Base-by-base conservation (phyloP, 1,140 invertebrate species). In the Drosophila nigrodunni region DNA sequence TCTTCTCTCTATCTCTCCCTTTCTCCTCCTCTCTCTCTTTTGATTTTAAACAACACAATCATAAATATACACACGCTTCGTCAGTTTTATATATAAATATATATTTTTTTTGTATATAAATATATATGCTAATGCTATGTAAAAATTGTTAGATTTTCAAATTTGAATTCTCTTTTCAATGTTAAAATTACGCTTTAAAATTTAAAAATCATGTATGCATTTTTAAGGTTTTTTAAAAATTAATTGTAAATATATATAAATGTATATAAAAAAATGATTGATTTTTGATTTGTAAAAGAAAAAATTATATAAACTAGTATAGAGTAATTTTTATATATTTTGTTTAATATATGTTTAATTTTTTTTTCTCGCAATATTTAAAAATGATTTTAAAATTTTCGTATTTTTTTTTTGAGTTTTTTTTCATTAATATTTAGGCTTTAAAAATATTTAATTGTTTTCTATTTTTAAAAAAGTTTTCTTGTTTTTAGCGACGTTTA, bases 401-500 rank as follows among this genome's bases (percentile, higher is more conserved):
- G 25, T 30, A 5, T 30, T 30, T 30, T 30, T 30, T 25, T 25
- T 25, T 25, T 30, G 18, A 30, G 25, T 30, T 30, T 30, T 30
- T 21, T 21, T 21, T 30, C 25, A 5, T 30, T 30, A 30, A 55
- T 70, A 68, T 67, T 60, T 85, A 85, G 59, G 60, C 74, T 75
- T 61, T 81, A 64, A 74, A 71, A 68, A 58, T 71, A 65, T 54
- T 30, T 34, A 62, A 55, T 50, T 54, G 47, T 67, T 55, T 76
- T 72, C 49, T 77, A 77, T 77, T 60, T 77, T 30, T 30, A 30
- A 74, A 82, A 81, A 91, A 91, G 85, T 88, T 91, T 88, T 89
- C 82, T 91, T 89, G 81, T 90, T 91, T 89, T 91, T 91, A 91
- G 78, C 85, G 85, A 89, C 80, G 85, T 89, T 89, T 30, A 30